Evolutionary conservation across 2,797 vertebrate genomes (phyloP).

Genomic region (Brotula barbata): DNA sequence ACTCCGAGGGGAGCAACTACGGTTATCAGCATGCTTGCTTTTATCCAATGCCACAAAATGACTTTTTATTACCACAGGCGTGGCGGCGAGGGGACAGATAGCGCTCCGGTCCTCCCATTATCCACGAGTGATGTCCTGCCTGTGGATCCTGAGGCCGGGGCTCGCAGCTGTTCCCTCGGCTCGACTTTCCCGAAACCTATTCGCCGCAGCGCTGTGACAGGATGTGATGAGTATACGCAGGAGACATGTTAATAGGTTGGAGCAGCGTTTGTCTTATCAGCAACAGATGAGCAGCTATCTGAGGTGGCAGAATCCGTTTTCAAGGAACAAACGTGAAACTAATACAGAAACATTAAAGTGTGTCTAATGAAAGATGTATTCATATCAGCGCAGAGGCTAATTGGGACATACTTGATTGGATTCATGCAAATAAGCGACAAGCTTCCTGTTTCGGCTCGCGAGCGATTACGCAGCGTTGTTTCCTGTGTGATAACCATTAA

Average conservation of each 20-base stretch:
- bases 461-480: conserved; percentile 35
- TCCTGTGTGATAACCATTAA: conserved; percentile 30
- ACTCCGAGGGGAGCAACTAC: conserved; percentile 24
- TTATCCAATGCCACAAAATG: conserved; percentile 53
- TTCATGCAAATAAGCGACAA: conserved; percentile 53
- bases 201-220: conserved; percentile 22
- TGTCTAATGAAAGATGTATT: conserved; percentile 58
- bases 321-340: conserved; percentile 27
- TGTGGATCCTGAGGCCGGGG: conserved; percentile 12
- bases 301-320: conserved; percentile 41
- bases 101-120: conserved; percentile 21
- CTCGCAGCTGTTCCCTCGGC: conserved; percentile 18
- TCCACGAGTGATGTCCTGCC: conserved; percentile 20
- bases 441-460: conserved; percentile 33
- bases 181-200: conserved; percentile 27
- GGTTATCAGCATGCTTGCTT: conserved; percentile 50
- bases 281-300: conserved; percentile 53
- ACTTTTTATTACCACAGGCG: conserved; percentile 55
- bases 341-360: conserved; percentile 38
- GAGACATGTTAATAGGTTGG: conserved; percentile 37
- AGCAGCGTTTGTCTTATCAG: conserved; percentile 45
- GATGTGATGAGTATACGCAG: conserved; percentile 13
- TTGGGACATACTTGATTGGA: conserved; percentile 53
- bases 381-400: conserved; percentile 61
- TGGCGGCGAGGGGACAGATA: conserved; percentile 40